Conservation (phyloP, 2,888 invertebrate species). For the Drosophila mimica region DNA sequence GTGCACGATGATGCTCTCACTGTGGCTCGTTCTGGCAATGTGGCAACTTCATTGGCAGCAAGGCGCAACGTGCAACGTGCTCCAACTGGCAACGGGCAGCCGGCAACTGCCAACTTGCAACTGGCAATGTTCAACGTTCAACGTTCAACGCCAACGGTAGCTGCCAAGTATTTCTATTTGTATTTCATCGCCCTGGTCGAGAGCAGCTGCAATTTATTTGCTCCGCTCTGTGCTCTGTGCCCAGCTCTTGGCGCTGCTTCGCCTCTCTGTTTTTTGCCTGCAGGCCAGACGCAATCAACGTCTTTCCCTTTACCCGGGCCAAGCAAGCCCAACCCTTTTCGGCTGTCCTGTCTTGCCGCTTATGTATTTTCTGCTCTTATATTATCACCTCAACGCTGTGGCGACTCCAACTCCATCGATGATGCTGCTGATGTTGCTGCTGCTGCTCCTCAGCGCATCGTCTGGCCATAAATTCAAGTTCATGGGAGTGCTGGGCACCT, state of each 20-base stretch:
- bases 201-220: constrained; percentile 79
- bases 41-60: constrained; percentile 71
- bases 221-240: constrained; percentile 20
- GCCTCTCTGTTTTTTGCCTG: constrained; percentile 49
- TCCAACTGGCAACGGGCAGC: neutral
- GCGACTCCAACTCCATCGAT: constrained; percentile 52
- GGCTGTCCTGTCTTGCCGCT: constrained; percentile 28
- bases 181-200: constrained; percentile 78
- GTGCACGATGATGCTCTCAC: constrained; percentile 49
- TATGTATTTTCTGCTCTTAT: constrained; percentile 71
- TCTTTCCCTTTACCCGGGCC: neutral
- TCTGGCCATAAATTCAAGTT: constrained; percentile 73
- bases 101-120: constrained; percentile 60
- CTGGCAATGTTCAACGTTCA: neutral
- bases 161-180: constrained; percentile 81
- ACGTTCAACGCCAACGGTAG: constrained; percentile 59
- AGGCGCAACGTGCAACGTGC: constrained; percentile 19
- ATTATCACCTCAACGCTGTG: constrained; percentile 70
- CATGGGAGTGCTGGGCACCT: constrained; percentile 13
- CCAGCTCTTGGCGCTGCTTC: constrained; percentile 7
- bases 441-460: constrained; percentile 25
- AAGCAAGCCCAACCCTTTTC: constrained; percentile 38
- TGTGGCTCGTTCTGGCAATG: constrained; percentile 4
- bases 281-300: constrained; percentile 70
- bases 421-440: constrained; percentile 26